These are phyloP conservation scores for Arizona elegans DNA, from an alignment of 2,113 vertebrate species.

Conservation along the genomic window DNA sequence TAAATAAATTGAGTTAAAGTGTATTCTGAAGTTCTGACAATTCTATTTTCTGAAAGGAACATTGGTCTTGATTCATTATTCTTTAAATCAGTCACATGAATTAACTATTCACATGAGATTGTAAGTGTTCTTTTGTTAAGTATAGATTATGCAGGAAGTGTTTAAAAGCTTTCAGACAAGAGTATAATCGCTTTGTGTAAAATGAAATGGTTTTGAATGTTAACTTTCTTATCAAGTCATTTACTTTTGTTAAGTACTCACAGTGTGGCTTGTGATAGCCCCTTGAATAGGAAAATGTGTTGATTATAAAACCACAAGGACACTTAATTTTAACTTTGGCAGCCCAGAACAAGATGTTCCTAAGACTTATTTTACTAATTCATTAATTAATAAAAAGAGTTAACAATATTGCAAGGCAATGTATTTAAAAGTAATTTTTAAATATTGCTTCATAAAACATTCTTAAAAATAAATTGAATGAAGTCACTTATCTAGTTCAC, in stretches of 20 bases:
- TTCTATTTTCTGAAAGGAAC: background rate
- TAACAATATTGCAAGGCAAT: background rate
- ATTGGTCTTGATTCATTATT: background rate
- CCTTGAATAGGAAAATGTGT: slow-evolving; percentile 14
- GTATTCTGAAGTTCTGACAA: background rate
- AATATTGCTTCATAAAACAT: background rate
- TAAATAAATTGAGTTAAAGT: background rate
- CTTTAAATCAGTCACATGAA: background rate
- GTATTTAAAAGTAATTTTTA: background rate
- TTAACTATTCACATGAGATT: background rate
- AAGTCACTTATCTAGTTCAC: background rate
- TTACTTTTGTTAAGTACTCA: slow-evolving; percentile 7
- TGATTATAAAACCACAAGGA: background rate
- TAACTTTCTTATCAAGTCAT: background rate
- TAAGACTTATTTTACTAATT: background rate
- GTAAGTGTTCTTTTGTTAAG: background rate
- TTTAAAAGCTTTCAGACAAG: slow-evolving; percentile 23
- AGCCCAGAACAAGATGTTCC: background rate
- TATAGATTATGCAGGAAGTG: background rate
- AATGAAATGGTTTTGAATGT: background rate
- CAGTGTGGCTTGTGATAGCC: slow-evolving; percentile 20
- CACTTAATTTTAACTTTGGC: background rate
- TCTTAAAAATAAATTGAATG: background rate
- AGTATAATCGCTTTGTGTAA: background rate
- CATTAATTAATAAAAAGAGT: background rate